phyloP scores from a whole-genome alignment of 1,140 invertebrate species.

The Apis florea region DNA sequence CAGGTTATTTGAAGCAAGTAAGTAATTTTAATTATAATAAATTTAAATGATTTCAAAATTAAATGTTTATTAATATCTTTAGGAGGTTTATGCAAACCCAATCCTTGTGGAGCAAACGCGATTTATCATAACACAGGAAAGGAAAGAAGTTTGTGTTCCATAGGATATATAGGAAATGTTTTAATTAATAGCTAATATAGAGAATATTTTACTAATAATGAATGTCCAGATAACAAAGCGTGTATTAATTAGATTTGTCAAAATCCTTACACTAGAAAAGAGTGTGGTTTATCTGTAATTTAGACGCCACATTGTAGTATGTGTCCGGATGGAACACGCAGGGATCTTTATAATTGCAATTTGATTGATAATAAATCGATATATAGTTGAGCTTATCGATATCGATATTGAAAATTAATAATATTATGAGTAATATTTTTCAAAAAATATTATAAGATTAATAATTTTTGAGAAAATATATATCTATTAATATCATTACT shows the following conservation, averaged over 20 bases:
- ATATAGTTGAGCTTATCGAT: slow-evolving; percentile 49
- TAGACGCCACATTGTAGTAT: slow-evolving; percentile 90
- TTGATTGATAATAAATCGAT: slow-evolving; percentile 62
- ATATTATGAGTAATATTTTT: background rate
- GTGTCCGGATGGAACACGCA: slow-evolving; percentile 90
- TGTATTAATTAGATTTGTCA: slow-evolving; percentile 88
- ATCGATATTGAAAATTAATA: slow-evolving; percentile 15
- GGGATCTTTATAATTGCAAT: slow-evolving; percentile 83
- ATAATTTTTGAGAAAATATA: background rate
- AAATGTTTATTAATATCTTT: slow-evolving; percentile 33
- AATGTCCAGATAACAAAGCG: slow-evolving; percentile 86
- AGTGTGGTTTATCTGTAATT: slow-evolving; percentile 84
- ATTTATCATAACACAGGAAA: slow-evolving; percentile 89
- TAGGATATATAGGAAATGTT: slow-evolving; percentile 91
- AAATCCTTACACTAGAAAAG: slow-evolving; percentile 87
- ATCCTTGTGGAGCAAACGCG: slow-evolving; percentile 91
- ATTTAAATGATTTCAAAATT: background rate
- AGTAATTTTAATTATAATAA: slow-evolving; percentile 62
- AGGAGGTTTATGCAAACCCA: slow-evolving; percentile 91
- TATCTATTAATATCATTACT: background rate
- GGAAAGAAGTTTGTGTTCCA: slow-evolving; percentile 88
- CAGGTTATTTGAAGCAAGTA: slow-evolving; percentile 88
- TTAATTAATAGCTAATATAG: slow-evolving; percentile 86
- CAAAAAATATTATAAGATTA: background rate
- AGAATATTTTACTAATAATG: slow-evolving; percentile 87